phyloP scores from a whole-genome alignment of 1,140 invertebrate species.

The Apis dorsata region DNA sequence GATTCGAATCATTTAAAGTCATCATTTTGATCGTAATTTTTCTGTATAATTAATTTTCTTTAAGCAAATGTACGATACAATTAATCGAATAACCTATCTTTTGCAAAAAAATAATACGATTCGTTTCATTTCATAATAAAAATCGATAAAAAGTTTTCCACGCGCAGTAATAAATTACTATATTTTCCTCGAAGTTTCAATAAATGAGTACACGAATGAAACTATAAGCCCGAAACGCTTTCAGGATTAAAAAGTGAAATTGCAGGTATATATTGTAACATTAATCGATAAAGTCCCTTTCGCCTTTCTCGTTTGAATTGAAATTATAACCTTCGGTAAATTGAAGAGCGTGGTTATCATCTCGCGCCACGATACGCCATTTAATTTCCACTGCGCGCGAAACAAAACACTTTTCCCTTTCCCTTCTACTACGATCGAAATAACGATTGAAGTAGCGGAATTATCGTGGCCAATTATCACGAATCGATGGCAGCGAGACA shows the following conservation, averaged over 20 bases:
- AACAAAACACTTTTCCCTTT: constrained; percentile 35
- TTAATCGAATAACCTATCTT: too few relatives aligned
- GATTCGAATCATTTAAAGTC: too few relatives aligned
- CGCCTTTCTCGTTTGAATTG: neutral
- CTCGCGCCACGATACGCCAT: constrained; percentile 14
- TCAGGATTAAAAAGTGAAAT: constrained; percentile 2
- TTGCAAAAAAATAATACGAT: too few relatives aligned
- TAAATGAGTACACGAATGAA: too few relatives aligned
- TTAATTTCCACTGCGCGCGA: constrained; percentile 6
- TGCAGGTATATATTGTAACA: neutral
- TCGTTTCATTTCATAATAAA: too few relatives aligned
- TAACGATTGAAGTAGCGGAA: constrained; percentile 30
- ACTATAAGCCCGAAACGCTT: neutral
- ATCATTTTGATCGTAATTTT: too few relatives aligned
- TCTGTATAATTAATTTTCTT: too few relatives aligned
- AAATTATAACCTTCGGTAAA: neutral
- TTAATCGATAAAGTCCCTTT: neutral
- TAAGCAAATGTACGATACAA: too few relatives aligned
- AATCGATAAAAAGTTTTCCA: too few relatives aligned
- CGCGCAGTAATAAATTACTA: too few relatives aligned
- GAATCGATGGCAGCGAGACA: constrained; percentile 33
- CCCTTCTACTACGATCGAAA: neutral
- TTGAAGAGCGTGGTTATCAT: constrained; percentile 19
- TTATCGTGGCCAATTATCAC: constrained; percentile 31
- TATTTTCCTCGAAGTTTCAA: neutral